phyloP scores from a whole-genome alignment of 2,797 vertebrate genomes.

The Babyrousa celebensis region DNA sequence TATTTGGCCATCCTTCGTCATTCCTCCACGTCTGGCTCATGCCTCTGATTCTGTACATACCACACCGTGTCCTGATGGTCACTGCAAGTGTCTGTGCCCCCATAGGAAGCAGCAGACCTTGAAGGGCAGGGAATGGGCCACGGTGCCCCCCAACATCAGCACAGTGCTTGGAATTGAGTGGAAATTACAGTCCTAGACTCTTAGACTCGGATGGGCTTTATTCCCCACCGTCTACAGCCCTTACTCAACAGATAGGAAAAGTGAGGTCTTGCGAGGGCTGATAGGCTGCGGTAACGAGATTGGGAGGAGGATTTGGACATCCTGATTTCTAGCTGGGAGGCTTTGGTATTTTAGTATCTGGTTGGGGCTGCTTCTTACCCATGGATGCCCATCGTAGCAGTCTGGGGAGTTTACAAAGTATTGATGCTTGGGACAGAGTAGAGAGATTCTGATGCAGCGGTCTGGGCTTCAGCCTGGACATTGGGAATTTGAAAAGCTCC shows the following conservation, averaged over 20 bases:
- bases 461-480: neutral
- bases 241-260: slow-evolving; percentile 31
- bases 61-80: neutral
- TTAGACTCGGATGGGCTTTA: neutral
- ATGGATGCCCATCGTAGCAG: neutral
- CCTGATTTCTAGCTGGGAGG: neutral
- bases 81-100: neutral
- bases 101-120: neutral
- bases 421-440: neutral
- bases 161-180: neutral
- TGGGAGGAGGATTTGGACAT: neutral
- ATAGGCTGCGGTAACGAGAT: neutral
- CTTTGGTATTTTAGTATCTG: neutral
- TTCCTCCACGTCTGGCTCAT: neutral
- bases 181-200: neutral
- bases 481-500: neutral
- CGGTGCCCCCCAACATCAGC: neutral
- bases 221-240: neutral
- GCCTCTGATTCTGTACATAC: neutral
- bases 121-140: neutral
- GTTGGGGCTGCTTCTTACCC: neutral
- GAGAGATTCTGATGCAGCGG: slow-evolving; percentile 53
- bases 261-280: slow-evolving; percentile 2
- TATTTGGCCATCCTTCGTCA: neutral
- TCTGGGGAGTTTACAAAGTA: neutral